These are phyloP conservation scores for Oryzias woworae DNA, from an alignment of 2,113 vertebrate genomes.

Conservation along the genomic window DNA sequence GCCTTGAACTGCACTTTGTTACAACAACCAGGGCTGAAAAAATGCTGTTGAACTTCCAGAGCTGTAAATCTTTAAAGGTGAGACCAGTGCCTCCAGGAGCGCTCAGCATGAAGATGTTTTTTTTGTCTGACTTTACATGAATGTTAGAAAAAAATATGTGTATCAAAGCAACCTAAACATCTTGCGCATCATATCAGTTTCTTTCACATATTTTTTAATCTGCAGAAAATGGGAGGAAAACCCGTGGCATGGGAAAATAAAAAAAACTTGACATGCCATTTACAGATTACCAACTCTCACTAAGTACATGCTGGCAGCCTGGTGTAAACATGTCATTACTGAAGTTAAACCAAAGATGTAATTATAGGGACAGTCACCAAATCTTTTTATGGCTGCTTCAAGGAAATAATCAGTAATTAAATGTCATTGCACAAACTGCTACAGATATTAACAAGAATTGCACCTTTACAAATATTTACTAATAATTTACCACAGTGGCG, in stretches of 20 bases:
- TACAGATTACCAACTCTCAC: conserved; percentile 31
- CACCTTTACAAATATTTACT: conserved; percentile 48
- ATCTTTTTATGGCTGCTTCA: conserved; percentile 9
- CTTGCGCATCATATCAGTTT: background rate
- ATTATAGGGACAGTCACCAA: conserved; percentile 38
- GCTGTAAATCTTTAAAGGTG: conserved; percentile 45
- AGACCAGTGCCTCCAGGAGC: conserved; percentile 5
- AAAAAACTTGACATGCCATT: conserved; percentile 26
- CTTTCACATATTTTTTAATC: background rate
- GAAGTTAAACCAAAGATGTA: conserved; percentile 45
- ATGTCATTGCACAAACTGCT: conserved; percentile 14
- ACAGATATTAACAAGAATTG: conserved; percentile 9
- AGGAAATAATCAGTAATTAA: conserved; percentile 52
- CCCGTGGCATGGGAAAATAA: conserved; percentile 30
- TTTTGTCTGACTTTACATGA: conserved; percentile 11
- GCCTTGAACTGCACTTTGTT: conserved; percentile 29
- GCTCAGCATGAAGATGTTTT: conserved; percentile 8
- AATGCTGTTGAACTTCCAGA: conserved; percentile 59
- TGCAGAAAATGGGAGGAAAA: conserved; percentile 15
- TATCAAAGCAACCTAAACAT: background rate
- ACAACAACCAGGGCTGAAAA: conserved; percentile 42
- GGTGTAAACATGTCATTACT: conserved; percentile 61
- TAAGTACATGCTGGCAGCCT: conserved; percentile 31
- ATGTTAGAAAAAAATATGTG: conserved; percentile 1
- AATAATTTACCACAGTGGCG: conserved; percentile 67